Conservation (phyloP, 92 coral and sea anemone genomes). For the Porites cylindrica region DNA sequence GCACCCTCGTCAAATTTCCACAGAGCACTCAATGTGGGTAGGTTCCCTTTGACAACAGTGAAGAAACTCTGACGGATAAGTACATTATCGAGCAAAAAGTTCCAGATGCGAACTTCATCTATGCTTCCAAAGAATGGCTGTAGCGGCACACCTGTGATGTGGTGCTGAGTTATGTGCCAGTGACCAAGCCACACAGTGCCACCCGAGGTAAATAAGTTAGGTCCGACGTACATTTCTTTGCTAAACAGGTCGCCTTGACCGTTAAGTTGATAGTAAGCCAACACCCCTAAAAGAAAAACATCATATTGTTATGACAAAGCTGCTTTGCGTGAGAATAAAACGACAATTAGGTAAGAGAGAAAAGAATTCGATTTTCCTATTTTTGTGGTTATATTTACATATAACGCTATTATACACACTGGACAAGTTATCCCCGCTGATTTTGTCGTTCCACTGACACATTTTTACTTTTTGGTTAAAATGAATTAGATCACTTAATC, state of each 20-base stretch:
- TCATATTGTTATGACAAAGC: too few species aligned
- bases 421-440: too few species aligned
- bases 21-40: slow-evolving; percentile 71
- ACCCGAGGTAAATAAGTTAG: slow-evolving; percentile 68
- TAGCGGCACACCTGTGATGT: slow-evolving; percentile 80
- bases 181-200: slow-evolving; percentile 92
- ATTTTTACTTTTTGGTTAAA: too few species aligned
- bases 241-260: slow-evolving; percentile 69
- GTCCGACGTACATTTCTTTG: slow-evolving; percentile 77
- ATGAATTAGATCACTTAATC: too few species aligned
- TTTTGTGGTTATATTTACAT: too few species aligned
- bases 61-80: slow-evolving; percentile 88
- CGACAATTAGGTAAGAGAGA: too few species aligned
- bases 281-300: slow-evolving; percentile 57
- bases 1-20: slow-evolving; percentile 98
- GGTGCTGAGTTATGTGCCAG: slow-evolving; percentile 86
- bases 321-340: too few species aligned
- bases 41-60: slow-evolving; percentile 61
- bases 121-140: slow-evolving; percentile 90
- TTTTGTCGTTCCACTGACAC: too few species aligned
- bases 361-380: too few species aligned
- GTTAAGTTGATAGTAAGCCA: slow-evolving; percentile 78
- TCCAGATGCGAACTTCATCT: slow-evolving; percentile 93
- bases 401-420: too few species aligned
- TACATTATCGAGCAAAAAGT: slow-evolving; percentile 71